Conservation (phyloP, 2,797 vertebrate species). For the Halcyon chelicuti region DNA sequence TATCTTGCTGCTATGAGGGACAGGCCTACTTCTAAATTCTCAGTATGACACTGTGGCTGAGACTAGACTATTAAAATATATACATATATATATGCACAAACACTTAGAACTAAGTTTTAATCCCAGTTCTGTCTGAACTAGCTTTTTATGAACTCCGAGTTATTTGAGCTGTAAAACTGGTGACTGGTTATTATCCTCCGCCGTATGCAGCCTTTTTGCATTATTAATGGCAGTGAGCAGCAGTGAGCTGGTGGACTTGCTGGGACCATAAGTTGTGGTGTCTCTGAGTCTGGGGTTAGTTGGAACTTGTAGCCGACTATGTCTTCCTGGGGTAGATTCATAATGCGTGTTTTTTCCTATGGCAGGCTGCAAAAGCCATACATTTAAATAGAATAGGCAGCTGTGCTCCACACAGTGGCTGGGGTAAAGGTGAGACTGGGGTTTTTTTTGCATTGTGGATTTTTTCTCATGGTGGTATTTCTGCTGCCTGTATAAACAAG, state of each 20-base stretch:
- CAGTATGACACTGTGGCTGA: neutral
- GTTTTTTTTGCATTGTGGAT: accelerated
- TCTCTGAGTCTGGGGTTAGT: neutral
- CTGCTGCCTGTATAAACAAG: neutral
- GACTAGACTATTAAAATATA: neutral
- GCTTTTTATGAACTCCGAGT: neutral
- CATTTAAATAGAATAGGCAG: neutral
- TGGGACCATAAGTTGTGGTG: accelerated
- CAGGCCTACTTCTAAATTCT: neutral
- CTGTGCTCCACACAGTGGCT: neutral
- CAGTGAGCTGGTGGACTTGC: neutral
- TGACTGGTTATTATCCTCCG: neutral
- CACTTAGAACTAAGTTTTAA: neutral
- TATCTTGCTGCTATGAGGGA: neutral
- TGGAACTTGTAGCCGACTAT: neutral
- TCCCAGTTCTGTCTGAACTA: neutral
- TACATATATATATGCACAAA: accelerated
- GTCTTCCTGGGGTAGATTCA: neutral
- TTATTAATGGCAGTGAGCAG: neutral
- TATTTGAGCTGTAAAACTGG: neutral
- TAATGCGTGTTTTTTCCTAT: neutral
- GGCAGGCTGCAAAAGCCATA: neutral
- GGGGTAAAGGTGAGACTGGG: neutral
- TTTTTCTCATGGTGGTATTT: accelerated
- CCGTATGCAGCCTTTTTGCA: neutral